These are phyloP conservation scores for Drosophila vallismaia DNA, from an alignment of 2,888 invertebrate species.

Conservation along the genomic window DNA sequence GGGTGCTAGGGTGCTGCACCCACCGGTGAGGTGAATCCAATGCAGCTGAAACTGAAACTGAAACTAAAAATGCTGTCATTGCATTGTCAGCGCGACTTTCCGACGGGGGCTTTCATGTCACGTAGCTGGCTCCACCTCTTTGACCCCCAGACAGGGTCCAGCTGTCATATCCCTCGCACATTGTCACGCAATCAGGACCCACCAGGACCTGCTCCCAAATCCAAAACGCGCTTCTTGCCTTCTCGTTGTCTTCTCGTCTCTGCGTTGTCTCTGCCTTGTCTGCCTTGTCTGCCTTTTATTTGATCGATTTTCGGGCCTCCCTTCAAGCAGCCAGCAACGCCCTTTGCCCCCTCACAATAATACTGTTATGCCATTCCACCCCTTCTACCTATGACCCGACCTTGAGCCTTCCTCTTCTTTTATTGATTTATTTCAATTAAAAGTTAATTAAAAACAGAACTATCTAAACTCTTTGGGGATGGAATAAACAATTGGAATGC, in stretches of 20 bases:
- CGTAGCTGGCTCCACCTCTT: conserved; percentile 19
- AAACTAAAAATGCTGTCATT: conserved; percentile 32
- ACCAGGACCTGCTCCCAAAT: conserved; percentile 6
- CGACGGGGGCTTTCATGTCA: conserved; percentile 6
- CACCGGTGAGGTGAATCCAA: background rate
- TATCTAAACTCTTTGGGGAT: conserved; percentile 35
- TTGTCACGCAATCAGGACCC: conserved; percentile 53
- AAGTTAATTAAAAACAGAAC: conserved; percentile 72
- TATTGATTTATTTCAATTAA: conserved; percentile 62
- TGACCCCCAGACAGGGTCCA: conserved; percentile 26
- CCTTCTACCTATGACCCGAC: conserved; percentile 25
- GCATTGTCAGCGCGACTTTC: conserved; percentile 31
- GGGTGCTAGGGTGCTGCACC: background rate
- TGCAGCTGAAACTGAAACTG: conserved; percentile 1
- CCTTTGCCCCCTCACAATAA: conserved; percentile 42
- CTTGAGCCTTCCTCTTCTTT: conserved; percentile 51
- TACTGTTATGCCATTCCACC: conserved; percentile 53
- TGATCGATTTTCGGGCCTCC: conserved; percentile 64
- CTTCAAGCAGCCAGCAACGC: conserved; percentile 31
- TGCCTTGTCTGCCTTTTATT: conserved; percentile 28
- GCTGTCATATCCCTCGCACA: conserved; percentile 58
- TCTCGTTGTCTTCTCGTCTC: conserved; percentile 9
- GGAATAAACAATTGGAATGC: conserved; percentile 27
- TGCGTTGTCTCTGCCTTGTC: conserved; percentile 6
- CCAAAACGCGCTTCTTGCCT: conserved; percentile 49